Base-by-base conservation (phyloP, 1,140 invertebrate species). In the Trachelipus rathkii region DNA sequence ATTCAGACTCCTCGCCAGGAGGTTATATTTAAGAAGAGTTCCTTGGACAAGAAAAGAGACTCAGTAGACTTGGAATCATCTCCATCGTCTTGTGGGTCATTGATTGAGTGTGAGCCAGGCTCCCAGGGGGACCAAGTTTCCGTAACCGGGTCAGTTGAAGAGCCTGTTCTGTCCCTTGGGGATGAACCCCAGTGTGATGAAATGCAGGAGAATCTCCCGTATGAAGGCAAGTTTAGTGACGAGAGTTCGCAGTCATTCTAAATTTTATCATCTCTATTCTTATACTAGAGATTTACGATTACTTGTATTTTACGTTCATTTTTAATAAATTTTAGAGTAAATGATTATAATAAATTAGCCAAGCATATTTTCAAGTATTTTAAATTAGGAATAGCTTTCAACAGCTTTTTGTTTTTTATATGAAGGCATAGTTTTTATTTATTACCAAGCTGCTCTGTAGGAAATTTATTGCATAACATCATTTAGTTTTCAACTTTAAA, bases 21-120 rank as follows among this genome's bases (percentile, higher is more conserved):
- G 75, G 78, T 81, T 68, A 81, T 81, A 67, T 81, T 81, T 73
- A 81, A 81, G 73, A 81, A 81, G 76, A 81, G 78, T 46, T 80
- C 76, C 69, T 15, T 80, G 19, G 71, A 71, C 67, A 23, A 68
- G 6, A 71, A 74, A n/a, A 70, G 71, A 67, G 70, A 66, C 43
- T 73, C 50, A 15, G 10, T 68, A 68, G 50, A 75, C 44, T 11
- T 68, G 69, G 46, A 23, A 72, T 69, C 72, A 50, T 66, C 24
- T 46, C 44, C n/a, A 74, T 46, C 46, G 45, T 45, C 7, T 24
- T 70, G 11, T 46, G 72, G 33, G 53, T 53, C 24, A 21, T 33
- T 0, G 50, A 24, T 9, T 53, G 53, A 0, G 76, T 46, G 33
- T 60, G 68, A 44, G 50, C 78, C 46, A 71, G 71, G 19, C 71